Percentiles rank a stretch among this genome's conserved stretches.
phyloP scores from a whole-genome alignment of 2,888 invertebrate species.

The Pecten maximus region DNA sequence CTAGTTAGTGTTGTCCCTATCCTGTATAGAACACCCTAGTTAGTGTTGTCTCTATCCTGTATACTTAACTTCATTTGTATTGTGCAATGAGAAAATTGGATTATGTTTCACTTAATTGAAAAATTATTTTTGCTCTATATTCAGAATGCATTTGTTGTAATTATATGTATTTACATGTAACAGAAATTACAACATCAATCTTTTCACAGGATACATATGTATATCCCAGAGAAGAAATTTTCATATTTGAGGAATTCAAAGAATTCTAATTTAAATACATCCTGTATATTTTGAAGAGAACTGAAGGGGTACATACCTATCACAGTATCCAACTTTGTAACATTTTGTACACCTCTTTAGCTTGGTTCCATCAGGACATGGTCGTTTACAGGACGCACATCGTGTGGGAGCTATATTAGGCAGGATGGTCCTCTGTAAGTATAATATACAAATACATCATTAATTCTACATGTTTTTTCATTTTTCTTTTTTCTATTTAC shows the following conservation, averaged over 20 bases:
- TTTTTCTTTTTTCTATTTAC: background rate
- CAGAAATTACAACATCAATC: background rate
- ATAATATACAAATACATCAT: background rate
- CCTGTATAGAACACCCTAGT: too few species aligned
- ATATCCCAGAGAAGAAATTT: background rate
- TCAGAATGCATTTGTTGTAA: too few species aligned
- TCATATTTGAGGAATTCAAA: too few species aligned
- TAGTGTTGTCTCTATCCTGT: too few species aligned
- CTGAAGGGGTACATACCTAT: conserved; percentile 78
- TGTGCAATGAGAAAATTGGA: too few species aligned
- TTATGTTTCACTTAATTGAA: too few species aligned
- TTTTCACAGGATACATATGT: background rate
- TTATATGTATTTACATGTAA: background rate
- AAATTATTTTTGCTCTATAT: too few species aligned
- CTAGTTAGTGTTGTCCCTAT: too few species aligned
- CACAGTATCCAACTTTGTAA: conserved; percentile 84
- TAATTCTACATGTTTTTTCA: background rate
- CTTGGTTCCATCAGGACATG: conserved; percentile 73
- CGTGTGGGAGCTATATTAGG: conserved; percentile 75
- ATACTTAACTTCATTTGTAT: too few species aligned
- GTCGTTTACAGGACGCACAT: conserved; percentile 82
- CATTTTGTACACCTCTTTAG: conserved; percentile 83
- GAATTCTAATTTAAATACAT: background rate
- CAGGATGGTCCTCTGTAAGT: conserved; percentile 76
- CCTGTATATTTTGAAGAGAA: background rate